Conservation (phyloP, 2,113 vertebrate species). For the Cacatua alba region DNA sequence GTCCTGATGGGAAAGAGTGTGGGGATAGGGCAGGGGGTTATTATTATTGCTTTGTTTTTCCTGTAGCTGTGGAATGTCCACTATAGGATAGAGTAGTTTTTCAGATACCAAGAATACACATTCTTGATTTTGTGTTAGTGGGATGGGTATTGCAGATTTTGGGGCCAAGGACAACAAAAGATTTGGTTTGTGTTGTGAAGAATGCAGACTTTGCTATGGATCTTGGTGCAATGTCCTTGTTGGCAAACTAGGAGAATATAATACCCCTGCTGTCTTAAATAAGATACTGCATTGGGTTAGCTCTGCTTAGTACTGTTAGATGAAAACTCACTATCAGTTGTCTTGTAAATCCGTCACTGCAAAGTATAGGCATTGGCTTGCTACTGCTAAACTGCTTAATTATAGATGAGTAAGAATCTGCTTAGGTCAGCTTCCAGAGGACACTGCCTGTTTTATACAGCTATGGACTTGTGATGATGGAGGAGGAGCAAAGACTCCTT, state of each 20-base stretch:
- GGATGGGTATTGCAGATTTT: neutral
- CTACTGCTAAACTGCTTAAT: neutral
- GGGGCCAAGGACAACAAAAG: neutral
- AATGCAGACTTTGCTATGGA: neutral
- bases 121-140: neutral
- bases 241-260: neutral
- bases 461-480: rapidly evolving
- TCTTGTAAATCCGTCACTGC: neutral
- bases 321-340: neutral
- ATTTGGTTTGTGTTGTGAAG: neutral
- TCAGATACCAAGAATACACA: neutral
- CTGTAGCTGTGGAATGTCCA: neutral
- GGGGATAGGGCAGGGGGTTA: rapidly evolving
- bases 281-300: neutral
- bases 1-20: neutral
- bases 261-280: neutral
- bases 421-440: neutral
- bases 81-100: neutral
- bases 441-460: neutral
- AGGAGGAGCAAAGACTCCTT: neutral
- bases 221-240: neutral
- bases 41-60: neutral
- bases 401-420: neutral
- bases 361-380: neutral
- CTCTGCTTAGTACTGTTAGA: neutral